A percentile compares a stretch with the other conserved stretches of the same genome.
Conservation (phyloP, 2,797 vertebrate species). For the Tauraco hartlaubi region DNA sequence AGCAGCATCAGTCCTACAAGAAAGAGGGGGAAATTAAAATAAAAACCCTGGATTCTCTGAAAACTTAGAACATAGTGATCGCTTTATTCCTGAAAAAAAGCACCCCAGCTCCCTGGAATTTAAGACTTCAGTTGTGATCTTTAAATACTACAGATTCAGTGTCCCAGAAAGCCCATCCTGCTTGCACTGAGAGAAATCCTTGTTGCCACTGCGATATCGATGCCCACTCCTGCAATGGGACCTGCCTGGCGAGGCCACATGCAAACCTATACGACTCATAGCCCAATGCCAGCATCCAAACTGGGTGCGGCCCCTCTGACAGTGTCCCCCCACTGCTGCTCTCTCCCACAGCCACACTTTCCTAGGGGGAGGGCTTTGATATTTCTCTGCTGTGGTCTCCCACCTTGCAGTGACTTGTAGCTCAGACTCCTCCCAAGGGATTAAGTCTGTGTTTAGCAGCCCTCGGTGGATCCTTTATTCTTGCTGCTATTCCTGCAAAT, state of each 20-base stretch:
- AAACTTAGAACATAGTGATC: neutral
- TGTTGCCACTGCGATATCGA: neutral
- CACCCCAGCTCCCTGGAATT: neutral
- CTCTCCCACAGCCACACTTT: neutral
- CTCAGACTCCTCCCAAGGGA: neutral
- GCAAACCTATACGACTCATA: neutral
- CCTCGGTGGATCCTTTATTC: neutral
- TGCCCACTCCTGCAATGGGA: neutral
- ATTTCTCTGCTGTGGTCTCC: neutral
- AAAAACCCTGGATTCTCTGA: neutral
- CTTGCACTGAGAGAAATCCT: neutral
- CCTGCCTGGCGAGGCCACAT: neutral
- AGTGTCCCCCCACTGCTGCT: neutral
- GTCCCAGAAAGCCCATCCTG: neutral
- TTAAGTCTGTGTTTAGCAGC: conserved; percentile 23
- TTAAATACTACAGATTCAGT: neutral
- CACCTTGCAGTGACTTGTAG: neutral
- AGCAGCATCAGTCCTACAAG: conserved; percentile 84
- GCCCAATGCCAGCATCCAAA: neutral
- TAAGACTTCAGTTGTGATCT: neutral
- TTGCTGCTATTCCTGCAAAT: conserved; percentile 43
- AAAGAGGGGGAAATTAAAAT: conserved; percentile 35
- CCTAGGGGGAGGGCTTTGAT: neutral
- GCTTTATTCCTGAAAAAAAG: neutral
- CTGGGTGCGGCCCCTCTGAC: neutral